Base-by-base conservation (phyloP, 2,888 invertebrate species). In the Tigriopus californicus region DNA sequence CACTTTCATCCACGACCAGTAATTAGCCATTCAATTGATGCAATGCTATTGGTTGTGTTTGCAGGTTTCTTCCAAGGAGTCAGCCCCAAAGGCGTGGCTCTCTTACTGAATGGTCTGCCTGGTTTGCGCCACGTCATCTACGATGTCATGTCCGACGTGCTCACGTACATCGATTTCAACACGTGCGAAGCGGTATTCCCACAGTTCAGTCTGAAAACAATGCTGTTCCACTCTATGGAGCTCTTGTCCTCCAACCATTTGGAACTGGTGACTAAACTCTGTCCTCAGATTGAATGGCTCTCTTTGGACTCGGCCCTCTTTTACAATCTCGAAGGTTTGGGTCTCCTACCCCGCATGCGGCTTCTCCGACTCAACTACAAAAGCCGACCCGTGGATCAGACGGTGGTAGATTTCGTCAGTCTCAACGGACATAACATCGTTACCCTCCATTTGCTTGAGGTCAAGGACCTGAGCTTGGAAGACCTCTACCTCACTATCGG, bases 151-250 rank as follows among this genome's bases (percentile, higher is more conserved):
- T 53, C 53, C 24, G 53, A 53, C 8, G 53, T 53, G 24, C 40
- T 53, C 24, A 53, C 53, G 13, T 53, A 53, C 20, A 53, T 53
- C n/a, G 53, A 53, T 20, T 53, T 53, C 40, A 53, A 53, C 53
- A 53, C 53, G 2, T 25, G 33, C 8, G 53, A 53, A n/a, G 13
- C 20, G 6, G 20, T 53, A 4, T 12, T 25, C 15, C 53, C 53
- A 5, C n/a, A n/a, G 4, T 33, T 53, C 13, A 33, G 40, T 5
- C 53, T 53, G 2, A 13, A 20, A 3, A 53, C 53, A 2, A 22
- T 53, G 13, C 15, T 53, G 41, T 53, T 53, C 20, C 53, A 53
- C 20, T 53, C 53, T 33, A 25, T 53, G 53, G 53, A 53, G 13
- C 40, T 53, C 33, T 33, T 53, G 41, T 25, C 53, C 13, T 53